phyloP scores from a whole-genome alignment of 2,888 invertebrate species.

The Sinohyriopsis cumingii region DNA sequence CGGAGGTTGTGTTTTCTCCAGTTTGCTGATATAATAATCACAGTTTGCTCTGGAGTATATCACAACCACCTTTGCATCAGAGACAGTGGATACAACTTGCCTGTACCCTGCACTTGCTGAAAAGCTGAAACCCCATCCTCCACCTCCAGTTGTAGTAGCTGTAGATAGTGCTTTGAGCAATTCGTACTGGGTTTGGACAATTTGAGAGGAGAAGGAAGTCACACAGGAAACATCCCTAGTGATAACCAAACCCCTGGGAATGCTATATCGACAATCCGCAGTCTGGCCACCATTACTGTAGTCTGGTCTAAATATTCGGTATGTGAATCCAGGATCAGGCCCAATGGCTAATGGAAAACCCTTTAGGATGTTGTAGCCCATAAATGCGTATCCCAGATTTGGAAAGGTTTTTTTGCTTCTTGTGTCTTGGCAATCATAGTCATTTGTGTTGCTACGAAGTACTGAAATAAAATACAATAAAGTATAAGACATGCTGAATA shows the following conservation, averaged over 20 bases:
- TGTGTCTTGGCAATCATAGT: too few species aligned
- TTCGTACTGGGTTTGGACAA: conserved; percentile 14
- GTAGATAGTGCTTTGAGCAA: conserved; percentile 13
- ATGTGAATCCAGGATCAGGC: conserved; percentile 32
- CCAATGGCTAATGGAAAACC: conserved; percentile 23
- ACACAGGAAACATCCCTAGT: conserved; percentile 25
- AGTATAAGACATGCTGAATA: too few species aligned
- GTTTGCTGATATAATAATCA: conserved; percentile 23
- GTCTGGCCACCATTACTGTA: conserved; percentile 13
- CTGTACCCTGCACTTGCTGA: conserved; percentile 21
- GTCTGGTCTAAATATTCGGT: conserved; percentile 26
- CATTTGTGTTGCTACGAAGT: too few species aligned
- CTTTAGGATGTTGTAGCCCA: conserved; percentile 24
- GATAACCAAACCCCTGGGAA: conserved; percentile 19
- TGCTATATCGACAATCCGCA: conserved; percentile 22
- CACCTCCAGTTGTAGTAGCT: conserved; percentile 8
- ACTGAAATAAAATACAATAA: too few species aligned
- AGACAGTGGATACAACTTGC: conserved; percentile 12
- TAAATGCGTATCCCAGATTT: conserved; percentile 20
- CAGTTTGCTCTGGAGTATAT: conserved; percentile 24
- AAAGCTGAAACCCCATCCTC: conserved; percentile 18
- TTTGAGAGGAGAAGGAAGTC: conserved; percentile 21
- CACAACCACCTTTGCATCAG: conserved; percentile 14
- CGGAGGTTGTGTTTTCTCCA: conserved; percentile 5
- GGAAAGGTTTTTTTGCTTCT: too few species aligned